Evolutionary conservation across 2,113 vertebrate genomes (phyloP), one percentile per base, ranked within the genome.

Genomic region (Microtus oregoni): DNA sequence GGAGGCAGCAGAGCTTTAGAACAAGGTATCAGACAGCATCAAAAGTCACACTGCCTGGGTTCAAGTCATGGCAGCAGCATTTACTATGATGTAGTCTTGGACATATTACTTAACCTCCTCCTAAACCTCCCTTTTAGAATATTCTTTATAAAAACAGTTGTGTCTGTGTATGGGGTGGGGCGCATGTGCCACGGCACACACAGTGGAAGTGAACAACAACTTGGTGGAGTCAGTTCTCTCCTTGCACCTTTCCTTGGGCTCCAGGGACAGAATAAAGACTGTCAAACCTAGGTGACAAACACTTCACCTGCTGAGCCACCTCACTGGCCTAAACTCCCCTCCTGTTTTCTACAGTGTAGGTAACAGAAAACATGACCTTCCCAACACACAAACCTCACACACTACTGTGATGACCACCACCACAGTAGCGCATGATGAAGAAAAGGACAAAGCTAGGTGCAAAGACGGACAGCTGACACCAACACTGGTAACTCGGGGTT

Each of bases 281-380:
- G 14, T 61, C 55, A 83, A 15, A 22, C 12, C n/a, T 41, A n/a
- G 35, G 55, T n/a, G 55, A 38, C 55, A 63, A 28, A n/a, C 55
- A 15, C 52, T 38, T 14, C 38, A 83, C 12, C 55, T 61, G 35
- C 55, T 85, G 82, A 65, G 20, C 58, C 58, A 63, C 15, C 81
- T 63, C 32, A 17, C 81, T 63, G 24, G 12, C n/a, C 82, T 14
- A 86, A 32, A 19, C 83, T 38, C 94, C 75, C 47, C 35, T 85
- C 87, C 94, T 94, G 73, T 96, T 38, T 89, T 89, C 78, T 67
- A 14, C 92, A 89, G 55, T 41, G 32, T 50, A 22, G 65, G 20
- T 79, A 55, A 94, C 41, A 86, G 78, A 61, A 90, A 97, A 97
- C 82, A 81, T 63, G 85, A 65, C 55, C 47, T 75, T 35, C n/a